Conservation (phyloP, 2,888 invertebrate species). For the Brenthis hecate region DNA sequence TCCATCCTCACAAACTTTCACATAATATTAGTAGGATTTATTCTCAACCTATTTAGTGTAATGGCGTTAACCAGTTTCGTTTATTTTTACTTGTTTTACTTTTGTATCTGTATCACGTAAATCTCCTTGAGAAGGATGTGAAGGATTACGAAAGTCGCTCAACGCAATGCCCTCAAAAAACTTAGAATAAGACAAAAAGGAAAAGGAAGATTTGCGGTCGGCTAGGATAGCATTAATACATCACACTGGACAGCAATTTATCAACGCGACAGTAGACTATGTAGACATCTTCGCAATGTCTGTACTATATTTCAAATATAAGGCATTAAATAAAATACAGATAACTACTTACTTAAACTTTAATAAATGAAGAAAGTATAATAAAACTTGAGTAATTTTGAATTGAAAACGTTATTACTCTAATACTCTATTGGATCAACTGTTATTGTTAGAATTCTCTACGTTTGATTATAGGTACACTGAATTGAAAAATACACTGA, state of each 20-base stretch:
- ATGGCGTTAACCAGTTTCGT: neutral
- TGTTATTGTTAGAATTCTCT: too few species aligned
- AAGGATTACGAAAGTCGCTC: slow-evolving; percentile 33
- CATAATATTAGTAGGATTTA: too few species aligned
- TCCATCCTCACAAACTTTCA: too few species aligned
- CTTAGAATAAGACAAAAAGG: slow-evolving; percentile 30
- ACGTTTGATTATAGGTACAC: too few species aligned
- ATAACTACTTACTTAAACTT: neutral
- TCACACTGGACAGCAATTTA: slow-evolving; percentile 32
- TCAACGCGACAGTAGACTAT: slow-evolving; percentile 31
- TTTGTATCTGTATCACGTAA: slow-evolving; percentile 26
- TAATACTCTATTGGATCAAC: too few species aligned
- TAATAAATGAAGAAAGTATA: too few species aligned
- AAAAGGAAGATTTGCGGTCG: slow-evolving; percentile 22
- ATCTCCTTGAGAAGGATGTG: slow-evolving; percentile 22
- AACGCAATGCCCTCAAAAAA: slow-evolving; percentile 24
- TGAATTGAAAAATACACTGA: too few species aligned
- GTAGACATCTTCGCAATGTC: slow-evolving; percentile 22
- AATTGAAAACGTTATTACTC: too few species aligned
- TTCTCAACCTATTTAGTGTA: neutral
- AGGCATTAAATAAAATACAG: neutral
- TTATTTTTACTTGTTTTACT: neutral
- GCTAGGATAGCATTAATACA: slow-evolving; percentile 33
- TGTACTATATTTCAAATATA: slow-evolving; percentile 1
- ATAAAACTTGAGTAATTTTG: too few species aligned